These are phyloP conservation scores for Petrolisthes cinctipes DNA, from an alignment of 2,888 invertebrate species.

Conservation along the genomic window DNA sequence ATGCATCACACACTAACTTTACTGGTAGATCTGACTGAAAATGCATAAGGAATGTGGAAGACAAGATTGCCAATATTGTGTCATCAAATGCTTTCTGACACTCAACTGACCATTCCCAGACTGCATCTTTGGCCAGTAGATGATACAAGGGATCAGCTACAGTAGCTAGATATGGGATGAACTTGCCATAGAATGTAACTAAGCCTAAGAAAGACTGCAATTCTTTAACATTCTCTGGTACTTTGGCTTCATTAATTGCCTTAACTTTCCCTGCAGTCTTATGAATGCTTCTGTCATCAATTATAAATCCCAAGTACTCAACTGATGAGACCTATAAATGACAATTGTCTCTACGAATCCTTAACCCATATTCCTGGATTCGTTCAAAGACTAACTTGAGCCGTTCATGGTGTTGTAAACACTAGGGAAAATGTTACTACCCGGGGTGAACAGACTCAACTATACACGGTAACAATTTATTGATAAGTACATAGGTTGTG, in stretches of 20 bases:
- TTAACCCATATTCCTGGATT: conserved; percentile 20
- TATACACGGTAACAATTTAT: too few relatives aligned
- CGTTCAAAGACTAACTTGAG: conserved; percentile 20
- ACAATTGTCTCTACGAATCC: conserved; percentile 2
- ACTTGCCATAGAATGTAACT: conserved; percentile 40
- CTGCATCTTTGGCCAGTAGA: not conserved
- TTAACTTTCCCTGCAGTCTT: conserved; percentile 34
- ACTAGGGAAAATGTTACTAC: too few relatives aligned
- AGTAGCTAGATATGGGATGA: conserved; percentile 11
- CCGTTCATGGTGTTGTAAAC: conserved; percentile 6
- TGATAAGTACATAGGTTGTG: too few relatives aligned
- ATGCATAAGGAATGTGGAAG: conserved; percentile 8
- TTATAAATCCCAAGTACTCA: conserved; percentile 31
- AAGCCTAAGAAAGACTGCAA: conserved; percentile 30
- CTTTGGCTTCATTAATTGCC: conserved; percentile 33
- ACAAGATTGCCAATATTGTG: conserved; percentile 18
- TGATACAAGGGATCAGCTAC: conserved; percentile 26
- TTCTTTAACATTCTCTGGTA: conserved; percentile 33
- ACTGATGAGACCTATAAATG: conserved; percentile 15
- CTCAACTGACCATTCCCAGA: conserved; percentile 28
- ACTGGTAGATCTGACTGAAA: conserved; percentile 12
- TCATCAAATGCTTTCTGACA: not conserved
- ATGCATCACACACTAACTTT: conserved; percentile 7
- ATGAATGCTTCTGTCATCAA: conserved; percentile 25
- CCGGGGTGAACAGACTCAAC: too few relatives aligned